Percentiles rank a stretch among this genome's conserved stretches.
phyloP scores from a whole-genome alignment of 2,113 vertebrate species.

The Murina feae region DNA sequence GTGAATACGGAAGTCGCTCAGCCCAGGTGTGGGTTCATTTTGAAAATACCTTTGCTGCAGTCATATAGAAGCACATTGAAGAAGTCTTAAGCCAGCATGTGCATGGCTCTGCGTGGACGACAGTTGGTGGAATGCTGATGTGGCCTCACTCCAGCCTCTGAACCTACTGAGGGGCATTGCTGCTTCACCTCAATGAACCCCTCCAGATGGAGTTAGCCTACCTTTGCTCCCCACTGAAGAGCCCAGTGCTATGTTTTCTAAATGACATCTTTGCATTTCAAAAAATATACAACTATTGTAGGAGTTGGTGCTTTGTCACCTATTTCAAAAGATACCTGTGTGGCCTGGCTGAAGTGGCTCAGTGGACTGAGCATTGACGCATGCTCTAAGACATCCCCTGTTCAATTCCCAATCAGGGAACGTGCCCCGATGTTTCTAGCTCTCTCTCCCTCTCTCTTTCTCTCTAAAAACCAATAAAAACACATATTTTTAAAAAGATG shows the following conservation, averaged over 20 bases:
- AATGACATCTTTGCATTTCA: neutral
- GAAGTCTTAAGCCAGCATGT: neutral
- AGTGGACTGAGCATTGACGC: no score
- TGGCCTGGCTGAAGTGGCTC: no score
- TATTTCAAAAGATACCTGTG: neutral
- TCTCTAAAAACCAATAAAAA: no score
- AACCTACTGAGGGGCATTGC: neutral
- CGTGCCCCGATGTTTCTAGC: no score
- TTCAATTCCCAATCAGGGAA: no score
- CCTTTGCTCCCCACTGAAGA: neutral
- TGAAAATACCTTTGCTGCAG: neutral
- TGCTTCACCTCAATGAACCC: neutral
- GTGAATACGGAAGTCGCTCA: neutral
- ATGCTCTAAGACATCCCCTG: no score
- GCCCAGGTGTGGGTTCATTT: neutral
- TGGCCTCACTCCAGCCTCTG: neutral
- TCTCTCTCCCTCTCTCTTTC: no score
- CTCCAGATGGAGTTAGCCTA: neutral
- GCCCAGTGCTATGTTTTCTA: neutral
- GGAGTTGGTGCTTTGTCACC: neutral
- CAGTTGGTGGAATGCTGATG: neutral
- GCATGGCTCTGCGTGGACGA: neutral
- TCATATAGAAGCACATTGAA: neutral
- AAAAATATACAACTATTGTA: neutral
- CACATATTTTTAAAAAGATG: no score